Percentiles rank a stretch among this genome's conserved stretches.
Evolutionary conservation across 2,797 vertebrate species (phyloP).

Genomic region (Benthosema pterotum): DNA sequence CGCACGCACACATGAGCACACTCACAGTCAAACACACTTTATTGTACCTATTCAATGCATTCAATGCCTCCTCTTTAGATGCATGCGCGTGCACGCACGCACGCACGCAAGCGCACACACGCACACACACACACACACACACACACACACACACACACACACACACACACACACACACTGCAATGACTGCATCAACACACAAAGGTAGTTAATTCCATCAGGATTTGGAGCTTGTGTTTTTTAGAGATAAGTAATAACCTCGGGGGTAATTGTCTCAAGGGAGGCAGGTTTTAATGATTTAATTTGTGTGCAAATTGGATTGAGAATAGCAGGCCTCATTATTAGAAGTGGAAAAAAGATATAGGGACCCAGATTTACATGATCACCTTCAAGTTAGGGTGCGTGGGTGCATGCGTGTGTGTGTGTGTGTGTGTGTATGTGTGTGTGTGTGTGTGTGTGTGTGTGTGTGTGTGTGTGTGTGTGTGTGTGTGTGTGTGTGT

Average conservation of each 20-base stretch:
- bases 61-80: too few relatives aligned
- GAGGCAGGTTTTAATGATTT: conserved; percentile 79
- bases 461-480: conserved; percentile 36
- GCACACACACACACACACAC: conserved; percentile 21
- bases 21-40: background rate
- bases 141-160: conserved; percentile 9
- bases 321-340: conserved; percentile 62
- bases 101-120: background rate
- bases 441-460: conserved; percentile 20
- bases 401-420: conserved; percentile 26
- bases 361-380: conserved; percentile 46
- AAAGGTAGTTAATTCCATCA: conserved; percentile 67
- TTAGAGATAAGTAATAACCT: conserved; percentile 79
- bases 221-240: conserved; percentile 70
- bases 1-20: background rate
- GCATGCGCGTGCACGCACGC: too few relatives aligned
- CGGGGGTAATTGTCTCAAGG: conserved; percentile 68
- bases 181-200: conserved; percentile 35
- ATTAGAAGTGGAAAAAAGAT: conserved; percentile 55
- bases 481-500: conserved; percentile 16
- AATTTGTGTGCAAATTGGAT: conserved; percentile 87
- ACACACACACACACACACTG: conserved; percentile 19
- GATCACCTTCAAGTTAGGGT: conserved; percentile 55
- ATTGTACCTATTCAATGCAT: conserved; percentile 19
- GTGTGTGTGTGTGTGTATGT: conserved; percentile 41